These are phyloP conservation scores for Leptogaster cylindrica DNA, from an alignment of 2,888 invertebrate species.

Conservation along the genomic window DNA sequence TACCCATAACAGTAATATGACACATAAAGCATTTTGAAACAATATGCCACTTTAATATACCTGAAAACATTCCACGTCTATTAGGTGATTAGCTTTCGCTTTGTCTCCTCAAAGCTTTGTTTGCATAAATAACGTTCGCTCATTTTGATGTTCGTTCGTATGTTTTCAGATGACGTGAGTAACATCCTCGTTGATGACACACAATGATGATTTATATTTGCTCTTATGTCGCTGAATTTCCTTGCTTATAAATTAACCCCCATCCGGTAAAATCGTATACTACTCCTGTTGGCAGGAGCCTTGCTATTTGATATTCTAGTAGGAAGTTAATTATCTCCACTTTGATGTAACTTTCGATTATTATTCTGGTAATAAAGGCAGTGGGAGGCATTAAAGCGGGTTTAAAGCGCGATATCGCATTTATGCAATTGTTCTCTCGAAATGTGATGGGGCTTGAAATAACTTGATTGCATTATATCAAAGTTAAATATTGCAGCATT, in stretches of 20 bases:
- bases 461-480: no score
- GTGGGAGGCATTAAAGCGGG: not conserved
- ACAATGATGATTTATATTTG: slow-evolving; percentile 41
- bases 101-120: slow-evolving; percentile 41
- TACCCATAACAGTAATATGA: slow-evolving; percentile 10
- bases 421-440: no score
- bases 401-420: not conserved
- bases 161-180: slow-evolving; percentile 28
- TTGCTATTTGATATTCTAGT: slow-evolving; percentile 13
- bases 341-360: slow-evolving; percentile 40
- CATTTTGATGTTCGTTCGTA: slow-evolving; percentile 38
- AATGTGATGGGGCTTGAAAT: no score
- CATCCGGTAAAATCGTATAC: slow-evolving; percentile 7
- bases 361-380: slow-evolving; percentile 6
- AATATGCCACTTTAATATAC: slow-evolving; percentile 15
- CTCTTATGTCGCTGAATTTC: slow-evolving; percentile 36
- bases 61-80: slow-evolving; percentile 35
- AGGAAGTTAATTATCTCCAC: slow-evolving; percentile 39
- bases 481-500: no score
- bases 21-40: slow-evolving; percentile 15
- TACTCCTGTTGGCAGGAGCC: not conserved
- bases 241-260: slow-evolving; percentile 26
- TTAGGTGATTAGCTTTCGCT: slow-evolving; percentile 42
- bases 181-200: slow-evolving; percentile 30
- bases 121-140: slow-evolving; percentile 34